These are phyloP conservation scores for Anguilla anguilla DNA, from an alignment of 2,797 vertebrate species.

Conservation along the genomic window DNA sequence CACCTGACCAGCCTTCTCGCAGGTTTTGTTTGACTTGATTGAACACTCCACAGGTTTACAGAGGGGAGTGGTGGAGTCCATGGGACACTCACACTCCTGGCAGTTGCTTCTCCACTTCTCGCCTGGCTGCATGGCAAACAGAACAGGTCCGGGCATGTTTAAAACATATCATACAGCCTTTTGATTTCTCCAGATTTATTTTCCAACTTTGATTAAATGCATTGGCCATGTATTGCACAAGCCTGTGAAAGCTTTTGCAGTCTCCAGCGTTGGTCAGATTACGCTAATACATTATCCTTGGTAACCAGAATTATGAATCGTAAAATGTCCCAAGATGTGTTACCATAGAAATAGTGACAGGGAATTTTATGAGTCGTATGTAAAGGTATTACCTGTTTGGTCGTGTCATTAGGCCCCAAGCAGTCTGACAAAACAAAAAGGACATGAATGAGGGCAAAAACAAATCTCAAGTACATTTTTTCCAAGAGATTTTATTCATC, in stretches of 20 bases:
- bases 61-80: slow-evolving; percentile 53
- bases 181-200: neutral
- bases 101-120: slow-evolving; percentile 79
- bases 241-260: no score
- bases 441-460: slow-evolving; percentile 18
- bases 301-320: neutral
- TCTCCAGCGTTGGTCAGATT: no score
- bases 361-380: neutral
- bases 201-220: neutral
- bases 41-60: slow-evolving; percentile 70
- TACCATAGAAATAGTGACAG: neutral
- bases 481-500: neutral
- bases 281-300: neutral
- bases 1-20: slow-evolving; percentile 67
- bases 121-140: slow-evolving; percentile 68
- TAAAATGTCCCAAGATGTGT: neutral
- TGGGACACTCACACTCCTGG: slow-evolving; percentile 76
- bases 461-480: neutral
- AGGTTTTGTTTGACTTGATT: slow-evolving; percentile 41
- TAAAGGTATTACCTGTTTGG: slow-evolving; percentile 64
- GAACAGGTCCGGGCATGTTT: neutral
- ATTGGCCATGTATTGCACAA: neutral
- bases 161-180: neutral
- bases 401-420: slow-evolving; percentile 77
- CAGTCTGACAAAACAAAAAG: slow-evolving; percentile 66